Base-by-base conservation (phyloP, 30 jellyfish, hydroid and myxozoan species). In the Turritopsis rubra region DNA sequence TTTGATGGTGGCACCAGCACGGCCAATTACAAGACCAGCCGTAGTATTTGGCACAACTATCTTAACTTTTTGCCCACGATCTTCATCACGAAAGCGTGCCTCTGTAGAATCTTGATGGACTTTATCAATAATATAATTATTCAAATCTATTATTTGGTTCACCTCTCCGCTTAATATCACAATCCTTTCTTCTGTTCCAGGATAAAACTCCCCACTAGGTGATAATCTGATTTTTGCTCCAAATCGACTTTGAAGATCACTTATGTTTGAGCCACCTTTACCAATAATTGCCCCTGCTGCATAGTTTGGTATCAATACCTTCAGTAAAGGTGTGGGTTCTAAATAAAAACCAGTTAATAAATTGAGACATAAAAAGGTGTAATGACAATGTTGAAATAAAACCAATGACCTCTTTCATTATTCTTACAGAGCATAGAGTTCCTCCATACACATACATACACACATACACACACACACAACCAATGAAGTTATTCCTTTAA, bases 281-380 rank as follows among this genome's bases (percentile, higher is more conserved):
- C 99, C 99, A 79, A 94, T 94, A 18, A 94, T 86, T 18, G 99
- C 99, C 7, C 99, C 99, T 21, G 99, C 99, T 52, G 99, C 99
- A 86, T 84, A 94, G 72, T 94, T 94, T 52, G 99, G 99, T 28
- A 94, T 88, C 20, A 94, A 82, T 5, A 94, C 75, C 75, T 94
- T 94, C 84, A 94, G 83, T 85, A 94, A 75, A 8, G 99, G 99
- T 53, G 74, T 71, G 79, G 88, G 65, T 72, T 87, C 98, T 84
- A 73, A 21, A 79, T 72, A 21, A 19, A 73, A 72, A n/a, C n/a
- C n/a, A n/a, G n/a, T n/a, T n/a, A n/a, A 84, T 1, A 29, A 29
- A 83, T 83, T 29, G 21, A 81, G 71, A 68, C 16, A 28, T 18
- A 52, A 79, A 75, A 75, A n/a, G n/a, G n/a, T n/a, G n/a, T n/a